These are phyloP conservation scores for Vipera latastei DNA, from an alignment of 2,797 vertebrate genomes.

Conservation along the genomic window DNA sequence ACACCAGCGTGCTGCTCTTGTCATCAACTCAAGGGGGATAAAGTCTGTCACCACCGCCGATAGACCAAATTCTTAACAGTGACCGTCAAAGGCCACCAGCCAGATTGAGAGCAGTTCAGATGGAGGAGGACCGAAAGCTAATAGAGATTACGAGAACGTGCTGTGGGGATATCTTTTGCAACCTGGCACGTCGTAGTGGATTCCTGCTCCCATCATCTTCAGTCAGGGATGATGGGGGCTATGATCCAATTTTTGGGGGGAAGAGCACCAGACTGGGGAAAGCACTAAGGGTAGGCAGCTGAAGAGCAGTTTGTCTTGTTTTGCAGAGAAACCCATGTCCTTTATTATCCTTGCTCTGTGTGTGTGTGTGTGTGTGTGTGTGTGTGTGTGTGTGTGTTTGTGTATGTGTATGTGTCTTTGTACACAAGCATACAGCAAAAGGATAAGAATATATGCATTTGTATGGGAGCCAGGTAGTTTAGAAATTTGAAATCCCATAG, in stretches of 20 bases:
- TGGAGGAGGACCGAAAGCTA: background rate
- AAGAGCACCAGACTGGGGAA: background rate
- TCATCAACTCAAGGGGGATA: background rate
- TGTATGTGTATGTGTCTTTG: background rate
- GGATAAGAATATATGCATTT: background rate
- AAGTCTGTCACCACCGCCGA: background rate
- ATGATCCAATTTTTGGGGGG: background rate
- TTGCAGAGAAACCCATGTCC: background rate
- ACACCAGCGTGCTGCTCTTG: background rate
- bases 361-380: background rate
- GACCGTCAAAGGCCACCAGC: background rate
- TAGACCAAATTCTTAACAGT: no score
- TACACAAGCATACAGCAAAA: background rate
- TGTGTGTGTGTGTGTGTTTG: background rate
- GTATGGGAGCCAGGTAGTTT: background rate
- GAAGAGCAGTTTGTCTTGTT: rapidly evolving
- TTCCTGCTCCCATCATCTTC: background rate
- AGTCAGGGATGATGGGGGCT: background rate
- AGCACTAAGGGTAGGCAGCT: background rate
- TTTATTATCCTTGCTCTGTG: background rate
- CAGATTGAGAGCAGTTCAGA: background rate
- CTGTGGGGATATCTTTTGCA: background rate
- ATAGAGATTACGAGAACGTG: background rate
- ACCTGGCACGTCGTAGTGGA: background rate
- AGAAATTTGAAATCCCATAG: background rate